Conservation (phyloP, 2,888 invertebrate species). For the Gibbula magus region DNA sequence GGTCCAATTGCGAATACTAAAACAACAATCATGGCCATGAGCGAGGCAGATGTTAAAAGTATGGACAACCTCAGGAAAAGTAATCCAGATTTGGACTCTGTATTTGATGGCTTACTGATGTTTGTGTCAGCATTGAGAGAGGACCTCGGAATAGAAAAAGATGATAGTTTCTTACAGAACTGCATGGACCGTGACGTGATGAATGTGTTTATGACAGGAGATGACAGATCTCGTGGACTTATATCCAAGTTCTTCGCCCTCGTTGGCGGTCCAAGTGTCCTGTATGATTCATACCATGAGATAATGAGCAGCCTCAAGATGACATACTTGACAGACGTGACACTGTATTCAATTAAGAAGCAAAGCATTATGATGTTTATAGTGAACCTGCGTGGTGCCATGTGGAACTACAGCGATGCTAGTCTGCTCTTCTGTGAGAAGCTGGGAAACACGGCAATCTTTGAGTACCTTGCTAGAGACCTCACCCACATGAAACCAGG, state of each 20-base stretch:
- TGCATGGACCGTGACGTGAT: too few relatives aligned
- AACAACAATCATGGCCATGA: not conserved
- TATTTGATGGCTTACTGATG: too few relatives aligned
- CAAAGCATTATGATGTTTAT: not conserved
- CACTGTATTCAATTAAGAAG: not conserved
- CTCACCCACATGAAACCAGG: conserved; percentile 13
- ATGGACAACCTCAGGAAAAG: not conserved
- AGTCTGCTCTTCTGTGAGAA: conserved; percentile 45
- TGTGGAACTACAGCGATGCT: conserved; percentile 55
- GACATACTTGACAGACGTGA: not conserved
- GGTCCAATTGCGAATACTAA: not conserved
- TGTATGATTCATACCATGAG: not conserved
- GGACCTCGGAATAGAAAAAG: too few relatives aligned
- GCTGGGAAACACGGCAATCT: conserved; percentile 39
- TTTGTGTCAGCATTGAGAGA: too few relatives aligned
- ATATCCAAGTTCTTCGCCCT: not conserved
- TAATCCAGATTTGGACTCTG: too few relatives aligned
- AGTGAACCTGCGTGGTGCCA: conserved; percentile 39
- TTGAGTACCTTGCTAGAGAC: conserved; percentile 32
- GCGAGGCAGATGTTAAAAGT: not conserved
- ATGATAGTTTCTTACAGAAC: too few relatives aligned
- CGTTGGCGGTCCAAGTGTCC: not conserved
- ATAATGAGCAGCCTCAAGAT: not conserved
- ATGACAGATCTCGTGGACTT: too few relatives aligned
- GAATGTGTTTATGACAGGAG: too few relatives aligned